Evolutionary conservation across 2,113 vertebrate species (phyloP).

Genomic region (Leptodactylus fuscus): DNA sequence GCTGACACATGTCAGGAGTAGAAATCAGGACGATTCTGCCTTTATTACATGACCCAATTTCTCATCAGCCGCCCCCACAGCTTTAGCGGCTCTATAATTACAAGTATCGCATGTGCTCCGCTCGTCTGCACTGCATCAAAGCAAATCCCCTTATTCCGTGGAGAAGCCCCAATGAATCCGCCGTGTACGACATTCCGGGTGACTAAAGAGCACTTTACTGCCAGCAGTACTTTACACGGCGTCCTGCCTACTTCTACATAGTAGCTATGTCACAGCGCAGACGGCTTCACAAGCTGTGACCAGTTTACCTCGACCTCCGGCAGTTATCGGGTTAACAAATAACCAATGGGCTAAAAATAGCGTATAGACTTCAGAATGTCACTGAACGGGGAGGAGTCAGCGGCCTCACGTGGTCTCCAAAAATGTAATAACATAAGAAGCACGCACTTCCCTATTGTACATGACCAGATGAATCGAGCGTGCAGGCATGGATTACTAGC

Average conservation of each 20-base stretch:
- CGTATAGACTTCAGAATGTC: conserved; percentile 53
- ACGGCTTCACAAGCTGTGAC: background rate
- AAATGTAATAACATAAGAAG: conserved; percentile 59
- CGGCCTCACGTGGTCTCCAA: conserved; percentile 55
- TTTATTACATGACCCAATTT: conserved; percentile 58
- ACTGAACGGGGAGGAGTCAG: conserved; percentile 30
- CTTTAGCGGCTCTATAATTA: conserved; percentile 1
- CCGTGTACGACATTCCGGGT: too few species aligned
- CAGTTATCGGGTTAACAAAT: conserved; percentile 42
- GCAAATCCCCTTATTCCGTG: too few species aligned
- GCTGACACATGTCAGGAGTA: conserved; percentile 25
- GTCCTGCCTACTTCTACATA: background rate
- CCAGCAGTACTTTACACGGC: background rate
- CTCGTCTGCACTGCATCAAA: background rate
- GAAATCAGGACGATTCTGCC: conserved; percentile 43
- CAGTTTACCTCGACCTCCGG: background rate
- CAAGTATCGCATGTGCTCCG: background rate
- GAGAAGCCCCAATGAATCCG: background rate
- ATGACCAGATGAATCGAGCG: conserved; percentile 19
- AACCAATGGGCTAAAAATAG: conserved; percentile 56
- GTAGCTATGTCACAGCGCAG: too few species aligned
- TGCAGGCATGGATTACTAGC: background rate
- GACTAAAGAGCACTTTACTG: too few species aligned
- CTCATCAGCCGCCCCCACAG: conserved; percentile 40
- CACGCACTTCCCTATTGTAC: conserved; percentile 56